A percentile compares a stretch with the other conserved stretches of the same genome.
Conservation (phyloP, 2,797 vertebrate species). For the Pristis pectinata region DNA sequence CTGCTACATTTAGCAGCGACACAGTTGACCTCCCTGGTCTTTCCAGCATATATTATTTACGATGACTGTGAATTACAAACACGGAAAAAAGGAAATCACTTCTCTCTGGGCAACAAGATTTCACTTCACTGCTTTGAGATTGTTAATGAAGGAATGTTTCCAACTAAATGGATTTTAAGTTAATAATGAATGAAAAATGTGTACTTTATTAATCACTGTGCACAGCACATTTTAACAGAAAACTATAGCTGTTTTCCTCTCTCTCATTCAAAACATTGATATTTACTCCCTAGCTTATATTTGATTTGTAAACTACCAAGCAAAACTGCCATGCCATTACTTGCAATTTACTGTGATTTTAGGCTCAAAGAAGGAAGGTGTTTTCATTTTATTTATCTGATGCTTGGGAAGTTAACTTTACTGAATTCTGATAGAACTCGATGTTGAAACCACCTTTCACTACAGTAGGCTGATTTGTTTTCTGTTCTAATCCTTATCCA, state of each 20-base stretch:
- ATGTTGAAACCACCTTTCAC: neutral
- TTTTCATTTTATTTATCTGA: neutral
- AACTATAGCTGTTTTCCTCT: too few relatives aligned
- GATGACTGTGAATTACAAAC: slow-evolving; percentile 16
- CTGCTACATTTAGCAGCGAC: slow-evolving; percentile 13
- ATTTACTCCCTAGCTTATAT: neutral
- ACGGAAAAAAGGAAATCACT: neutral
- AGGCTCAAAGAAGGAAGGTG: too few relatives aligned
- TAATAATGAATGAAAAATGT: slow-evolving; percentile 33
- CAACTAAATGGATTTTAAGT: slow-evolving; percentile 26
- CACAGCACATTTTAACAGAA: neutral
- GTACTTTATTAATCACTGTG: neutral
- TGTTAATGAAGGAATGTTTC: slow-evolving; percentile 34
- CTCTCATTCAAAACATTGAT: neutral
- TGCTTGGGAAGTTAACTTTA: neutral
- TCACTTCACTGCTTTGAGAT: slow-evolving; percentile 24
- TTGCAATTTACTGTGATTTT: neutral
- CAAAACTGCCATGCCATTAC: neutral
- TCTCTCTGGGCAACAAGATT: slow-evolving; percentile 18
- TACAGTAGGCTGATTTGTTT: neutral
- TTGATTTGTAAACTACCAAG: neutral
- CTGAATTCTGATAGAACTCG: too few relatives aligned
- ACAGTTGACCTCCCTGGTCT: slow-evolving; percentile 14
- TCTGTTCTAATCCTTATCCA: neutral
- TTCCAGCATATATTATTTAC: slow-evolving; percentile 6